These are phyloP conservation scores for Cynoglossus semilaevis DNA, from an alignment of 2,113 vertebrate genomes.

Conservation along the genomic window DNA sequence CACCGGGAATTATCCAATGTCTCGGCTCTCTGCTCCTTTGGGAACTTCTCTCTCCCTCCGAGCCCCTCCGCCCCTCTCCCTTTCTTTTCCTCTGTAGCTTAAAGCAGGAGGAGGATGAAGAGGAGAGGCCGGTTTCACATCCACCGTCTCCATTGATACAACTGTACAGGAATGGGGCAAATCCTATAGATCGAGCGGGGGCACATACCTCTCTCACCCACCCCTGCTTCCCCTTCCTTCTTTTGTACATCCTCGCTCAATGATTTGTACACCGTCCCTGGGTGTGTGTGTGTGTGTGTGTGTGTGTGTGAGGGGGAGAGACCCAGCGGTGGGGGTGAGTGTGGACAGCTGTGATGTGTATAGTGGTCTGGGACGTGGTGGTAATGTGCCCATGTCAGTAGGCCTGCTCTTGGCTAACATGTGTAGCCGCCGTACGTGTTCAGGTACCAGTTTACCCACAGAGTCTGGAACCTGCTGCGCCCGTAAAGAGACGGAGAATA, in stretches of 20 bases:
- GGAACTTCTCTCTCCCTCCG: constrained; percentile 45
- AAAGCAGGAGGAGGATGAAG: constrained; percentile 13
- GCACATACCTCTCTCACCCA: constrained; percentile 32
- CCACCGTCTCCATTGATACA: constrained; percentile 42
- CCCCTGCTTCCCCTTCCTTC: constrained; percentile 22
- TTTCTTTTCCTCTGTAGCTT: constrained; percentile 32
- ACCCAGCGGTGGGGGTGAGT: constrained; percentile 37
- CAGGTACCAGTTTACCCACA: constrained; percentile 35
- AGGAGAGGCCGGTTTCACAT: constrained; percentile 49
- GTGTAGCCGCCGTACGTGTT: too few species aligned
- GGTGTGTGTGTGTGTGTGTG: constrained; percentile 19
- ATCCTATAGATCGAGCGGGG: constrained; percentile 39
- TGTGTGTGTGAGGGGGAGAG: constrained; percentile 38
- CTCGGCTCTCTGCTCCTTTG: constrained; percentile 67
- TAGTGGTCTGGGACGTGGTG: constrained; percentile 57
- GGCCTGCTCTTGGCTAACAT: constrained; percentile 57
- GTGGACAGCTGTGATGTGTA: constrained; percentile 73
- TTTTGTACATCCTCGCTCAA: constrained; percentile 42
- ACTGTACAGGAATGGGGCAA: constrained; percentile 28
- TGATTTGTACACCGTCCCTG: constrained; percentile 55
- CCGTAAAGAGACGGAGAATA: constrained; percentile 48
- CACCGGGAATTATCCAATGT: constrained; percentile 69
- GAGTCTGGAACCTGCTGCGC: constrained; percentile 58
- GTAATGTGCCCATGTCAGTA: constrained; percentile 64
- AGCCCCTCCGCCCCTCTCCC: constrained; percentile 18